phyloP scores from a whole-genome alignment of 2,797 vertebrate genomes.

The Squalus acanthias region DNA sequence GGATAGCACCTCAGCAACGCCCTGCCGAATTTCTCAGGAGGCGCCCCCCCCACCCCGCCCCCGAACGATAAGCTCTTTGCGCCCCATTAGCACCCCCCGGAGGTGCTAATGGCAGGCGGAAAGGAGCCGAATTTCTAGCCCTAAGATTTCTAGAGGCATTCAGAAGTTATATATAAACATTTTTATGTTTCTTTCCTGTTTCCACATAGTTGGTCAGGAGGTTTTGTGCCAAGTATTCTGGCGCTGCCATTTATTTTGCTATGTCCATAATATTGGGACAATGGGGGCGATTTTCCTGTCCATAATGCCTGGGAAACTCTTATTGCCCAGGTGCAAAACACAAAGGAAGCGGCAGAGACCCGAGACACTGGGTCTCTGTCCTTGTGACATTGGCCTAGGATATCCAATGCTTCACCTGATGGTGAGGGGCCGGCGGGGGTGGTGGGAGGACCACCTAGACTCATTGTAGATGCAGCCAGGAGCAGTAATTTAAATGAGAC shows the following conservation, averaged over 20 bases:
- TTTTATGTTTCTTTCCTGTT: neutral
- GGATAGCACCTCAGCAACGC: too few species aligned
- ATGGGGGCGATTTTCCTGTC: neutral
- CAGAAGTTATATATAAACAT: neutral
- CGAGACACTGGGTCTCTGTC: neutral
- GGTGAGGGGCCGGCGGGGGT: rapidly evolving
- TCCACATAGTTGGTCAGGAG: neutral
- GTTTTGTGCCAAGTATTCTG: neutral
- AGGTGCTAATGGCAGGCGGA: too few species aligned
- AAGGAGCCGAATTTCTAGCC: too few species aligned
- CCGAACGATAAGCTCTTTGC: too few species aligned
- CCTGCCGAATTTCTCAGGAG: too few species aligned
- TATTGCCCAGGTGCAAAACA: neutral
- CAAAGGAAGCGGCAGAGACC: neutral
- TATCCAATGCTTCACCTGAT: too few species aligned
- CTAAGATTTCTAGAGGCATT: neutral
- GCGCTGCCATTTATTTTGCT: neutral
- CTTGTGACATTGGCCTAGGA: too few species aligned
- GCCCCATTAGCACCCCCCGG: too few species aligned
- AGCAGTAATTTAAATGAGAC: neutral
- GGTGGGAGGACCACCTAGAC: neutral
- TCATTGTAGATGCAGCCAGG: neutral
- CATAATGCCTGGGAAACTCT: neutral
- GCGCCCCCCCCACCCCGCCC: too few species aligned
- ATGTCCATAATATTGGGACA: neutral